Evolutionary conservation across 2,797 vertebrate species (phyloP).

Genomic region (Mormyrops attenuatus): DNA sequence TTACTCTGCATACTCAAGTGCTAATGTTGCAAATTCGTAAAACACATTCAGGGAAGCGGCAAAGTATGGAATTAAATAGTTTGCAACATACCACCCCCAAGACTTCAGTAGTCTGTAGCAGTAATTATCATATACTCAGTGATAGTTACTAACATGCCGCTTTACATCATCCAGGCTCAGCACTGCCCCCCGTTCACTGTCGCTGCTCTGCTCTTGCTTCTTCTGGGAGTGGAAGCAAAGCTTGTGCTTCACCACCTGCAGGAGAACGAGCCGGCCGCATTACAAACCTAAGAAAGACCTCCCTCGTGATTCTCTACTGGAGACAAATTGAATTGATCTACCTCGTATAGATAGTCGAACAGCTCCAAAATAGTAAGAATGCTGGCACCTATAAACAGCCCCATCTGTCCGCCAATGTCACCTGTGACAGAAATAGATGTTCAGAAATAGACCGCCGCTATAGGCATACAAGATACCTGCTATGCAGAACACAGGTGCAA

Average conservation of each 20-base stretch:
- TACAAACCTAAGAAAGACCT: neutral
- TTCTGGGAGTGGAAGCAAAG: constrained; percentile 82
- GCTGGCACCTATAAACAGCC: constrained; percentile 94
- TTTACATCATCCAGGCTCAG: constrained; percentile 93
- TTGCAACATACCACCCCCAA: neutral
- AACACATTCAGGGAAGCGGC: neutral
- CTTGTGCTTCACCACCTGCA: constrained; percentile 86
- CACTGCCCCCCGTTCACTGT: constrained; percentile 80
- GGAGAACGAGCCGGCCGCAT: neutral
- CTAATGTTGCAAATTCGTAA: neutral
- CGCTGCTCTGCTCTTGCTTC: constrained; percentile 82
- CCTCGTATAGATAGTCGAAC: constrained; percentile 97
- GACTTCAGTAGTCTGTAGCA: neutral
- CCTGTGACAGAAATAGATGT: constrained; percentile 57
- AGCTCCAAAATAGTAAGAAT: constrained; percentile 94
- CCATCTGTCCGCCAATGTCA: constrained; percentile 98
- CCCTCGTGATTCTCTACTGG: neutral
- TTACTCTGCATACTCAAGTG: neutral
- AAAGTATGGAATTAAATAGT: neutral
- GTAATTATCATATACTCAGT: constrained; percentile 37
- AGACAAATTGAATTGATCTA: constrained; percentile 42
- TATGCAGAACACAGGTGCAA: neutral
- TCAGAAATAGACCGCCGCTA: neutral
- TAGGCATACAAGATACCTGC: neutral
- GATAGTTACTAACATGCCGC: constrained; percentile 86